Conservation (phyloP, 2,888 invertebrate genomes). For the Drosophila fulvimacula region DNA sequence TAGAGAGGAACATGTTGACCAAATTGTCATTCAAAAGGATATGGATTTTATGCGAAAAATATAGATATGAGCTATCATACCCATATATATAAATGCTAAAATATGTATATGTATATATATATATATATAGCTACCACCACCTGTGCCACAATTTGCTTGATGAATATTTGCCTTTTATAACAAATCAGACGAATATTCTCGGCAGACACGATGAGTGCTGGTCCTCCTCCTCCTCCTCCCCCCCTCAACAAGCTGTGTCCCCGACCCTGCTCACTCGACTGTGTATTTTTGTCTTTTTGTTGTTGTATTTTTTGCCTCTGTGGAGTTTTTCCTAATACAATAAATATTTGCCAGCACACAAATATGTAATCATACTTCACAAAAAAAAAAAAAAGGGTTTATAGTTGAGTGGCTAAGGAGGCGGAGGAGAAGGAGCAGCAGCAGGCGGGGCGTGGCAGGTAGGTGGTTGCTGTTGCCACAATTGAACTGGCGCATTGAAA, state of each 20-base stretch:
- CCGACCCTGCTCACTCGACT: slow-evolving; percentile 15
- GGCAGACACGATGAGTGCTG: slow-evolving; percentile 55
- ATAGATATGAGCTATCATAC: slow-evolving; percentile 63
- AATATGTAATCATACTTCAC: slow-evolving; percentile 77
- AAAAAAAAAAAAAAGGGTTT: slow-evolving; percentile 50
- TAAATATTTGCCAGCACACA: slow-evolving; percentile 78
- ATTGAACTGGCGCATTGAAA: slow-evolving; percentile 73
- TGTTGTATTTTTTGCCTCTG: slow-evolving; percentile 31
- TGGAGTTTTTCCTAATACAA: slow-evolving; percentile 70
- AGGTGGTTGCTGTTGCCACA: slow-evolving; percentile 39
- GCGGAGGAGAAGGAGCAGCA: neutral
- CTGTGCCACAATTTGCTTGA: slow-evolving; percentile 69
- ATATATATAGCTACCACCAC: slow-evolving; percentile 22
- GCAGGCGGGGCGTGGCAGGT: slow-evolving; percentile 3
- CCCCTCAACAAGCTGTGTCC: too few relatives aligned
- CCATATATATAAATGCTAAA: slow-evolving; percentile 23
- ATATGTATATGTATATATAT: slow-evolving; percentile 42
- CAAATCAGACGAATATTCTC: slow-evolving; percentile 66
- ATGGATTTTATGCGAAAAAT: slow-evolving; percentile 55
- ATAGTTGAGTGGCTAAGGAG: neutral
- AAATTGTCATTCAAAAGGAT: slow-evolving; percentile 80
- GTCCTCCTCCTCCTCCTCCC: too few relatives aligned
- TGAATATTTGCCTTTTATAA: slow-evolving; percentile 78
- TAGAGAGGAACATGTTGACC: slow-evolving; percentile 79
- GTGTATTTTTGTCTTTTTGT: slow-evolving; percentile 20